Percentiles rank a stretch among this genome's conserved stretches.
Conservation (phyloP, 2,888 invertebrate genomes). For the Meloe dianella region DNA sequence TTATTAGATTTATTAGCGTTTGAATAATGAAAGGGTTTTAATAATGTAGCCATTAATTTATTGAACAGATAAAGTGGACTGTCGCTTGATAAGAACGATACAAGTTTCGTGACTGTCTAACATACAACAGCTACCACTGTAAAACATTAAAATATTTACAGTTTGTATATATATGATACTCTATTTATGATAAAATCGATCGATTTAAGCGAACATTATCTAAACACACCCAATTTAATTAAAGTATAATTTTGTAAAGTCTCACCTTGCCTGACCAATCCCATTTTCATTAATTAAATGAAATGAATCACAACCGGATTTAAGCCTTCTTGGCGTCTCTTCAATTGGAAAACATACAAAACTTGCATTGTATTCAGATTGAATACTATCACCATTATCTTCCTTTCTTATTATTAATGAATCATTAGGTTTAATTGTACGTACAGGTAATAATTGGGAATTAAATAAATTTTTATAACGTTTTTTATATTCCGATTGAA, state of each 20-base stretch:
- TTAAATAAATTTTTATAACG: conserved; percentile 48
- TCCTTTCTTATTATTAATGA: conserved; percentile 54
- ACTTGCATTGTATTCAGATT: conserved; percentile 50
- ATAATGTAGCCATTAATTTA: conserved; percentile 1
- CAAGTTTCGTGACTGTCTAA: conserved; percentile 43
- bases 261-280: conserved; percentile 18
- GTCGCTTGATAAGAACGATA: conserved; percentile 13
- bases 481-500: conserved; percentile 56
- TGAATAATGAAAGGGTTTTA: not conserved
- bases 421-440: conserved; percentile 41
- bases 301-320: conserved; percentile 30
- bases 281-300: conserved; percentile 33
- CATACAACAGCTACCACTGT: conserved; percentile 42
- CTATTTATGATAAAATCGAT: conserved; percentile 2
- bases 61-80: not conserved
- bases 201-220: not conserved
- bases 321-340: conserved; percentile 35
- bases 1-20: not conserved
- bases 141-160: conserved; percentile 42
- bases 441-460: conserved; percentile 29
- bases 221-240: not conserved
- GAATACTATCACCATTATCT: conserved; percentile 52
- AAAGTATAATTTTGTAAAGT: not conserved
- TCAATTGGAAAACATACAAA: conserved; percentile 45
- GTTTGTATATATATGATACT: conserved; percentile 10